Evolutionary conservation across 2,888 invertebrate species (phyloP), one percentile per base, ranked within the genome.

Genomic region (Drosophila helvetica): DNA sequence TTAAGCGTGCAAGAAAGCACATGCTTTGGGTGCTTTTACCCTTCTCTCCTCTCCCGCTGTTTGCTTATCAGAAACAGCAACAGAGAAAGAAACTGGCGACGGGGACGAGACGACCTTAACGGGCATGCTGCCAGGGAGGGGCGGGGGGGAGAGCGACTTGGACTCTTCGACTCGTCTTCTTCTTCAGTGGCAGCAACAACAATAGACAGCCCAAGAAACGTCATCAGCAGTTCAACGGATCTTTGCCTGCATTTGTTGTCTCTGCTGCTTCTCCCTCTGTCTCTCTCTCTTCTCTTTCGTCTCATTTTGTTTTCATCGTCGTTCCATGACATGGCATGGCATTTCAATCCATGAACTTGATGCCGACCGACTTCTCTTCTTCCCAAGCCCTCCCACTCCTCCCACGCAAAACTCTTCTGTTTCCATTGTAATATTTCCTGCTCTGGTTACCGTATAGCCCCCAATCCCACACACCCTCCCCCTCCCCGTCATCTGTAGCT

Each of bases 321-420:
- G 67, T 47, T 50, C 27, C 45, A 38, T 69, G 69, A 60, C 65
- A 68, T 46, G 54, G 50, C 65, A 68, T 46, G 54, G 50, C 63
- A 80, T 67, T 68, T 65, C 61, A 59, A 75, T 65, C 79, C 79
- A 75, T 75, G 79, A 86, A 84, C 83, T 83, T 83, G 77, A 84
- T 83, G 80, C 79, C n/a, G n/a, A n/a, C n/a, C n/a, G n/a, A n/a
- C n/a, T n/a, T n/a, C n/a, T n/a, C n/a, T n/a, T n/a, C n/a, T n/a
- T n/a, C n/a, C n/a, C n/a, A n/a, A n/a, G n/a, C 19, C 51, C 50
- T 59, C 27, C 69, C 74, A 71, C 71, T 75, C 74, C 76, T 66
- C 68, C 75, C 65, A 25, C 38, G 46, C 27, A 30, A 48, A 52
- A 63, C 74, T 75, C 71, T 75, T 75, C 71, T 80, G 15, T 15